Conservation (phyloP, 2,113 vertebrate genomes). For the Mirounga angustirostris region DNA sequence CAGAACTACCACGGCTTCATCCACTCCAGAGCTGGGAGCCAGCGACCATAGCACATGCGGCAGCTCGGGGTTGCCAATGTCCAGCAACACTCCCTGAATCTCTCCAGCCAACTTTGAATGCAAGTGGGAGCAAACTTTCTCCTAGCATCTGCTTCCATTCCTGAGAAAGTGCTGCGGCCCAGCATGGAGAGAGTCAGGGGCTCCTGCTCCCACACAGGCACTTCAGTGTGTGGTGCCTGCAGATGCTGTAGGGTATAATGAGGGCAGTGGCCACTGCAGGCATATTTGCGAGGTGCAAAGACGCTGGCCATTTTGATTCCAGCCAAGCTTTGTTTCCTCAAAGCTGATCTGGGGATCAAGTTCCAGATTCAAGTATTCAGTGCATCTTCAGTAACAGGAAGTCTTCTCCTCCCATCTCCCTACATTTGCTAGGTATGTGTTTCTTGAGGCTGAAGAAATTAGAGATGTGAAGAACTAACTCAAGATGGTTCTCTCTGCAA, state of each 20-base stretch:
- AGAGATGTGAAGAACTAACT: not conserved
- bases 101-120: not conserved
- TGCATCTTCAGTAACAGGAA: not conserved
- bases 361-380: not conserved
- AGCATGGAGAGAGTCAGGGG: not conserved
- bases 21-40: accelerated
- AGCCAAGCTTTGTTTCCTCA: not conserved
- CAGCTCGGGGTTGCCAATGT: not conserved
- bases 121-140: not conserved
- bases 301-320: not conserved
- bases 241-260: accelerated
- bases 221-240: not conserved
- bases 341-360: not conserved
- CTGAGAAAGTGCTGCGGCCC: not conserved
- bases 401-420: not conserved
- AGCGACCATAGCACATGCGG: accelerated
- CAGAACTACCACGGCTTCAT: not conserved
- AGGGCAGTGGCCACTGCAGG: not conserved
- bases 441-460: constrained; percentile 21
- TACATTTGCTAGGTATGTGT: not conserved
- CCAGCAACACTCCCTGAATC: not conserved
- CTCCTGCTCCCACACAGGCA: not conserved
- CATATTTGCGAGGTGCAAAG: not conserved
- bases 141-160: not conserved
- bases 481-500: not conserved